phyloP scores from a whole-genome alignment of 2,797 vertebrate species.

The Eutrigla gurnardus region DNA sequence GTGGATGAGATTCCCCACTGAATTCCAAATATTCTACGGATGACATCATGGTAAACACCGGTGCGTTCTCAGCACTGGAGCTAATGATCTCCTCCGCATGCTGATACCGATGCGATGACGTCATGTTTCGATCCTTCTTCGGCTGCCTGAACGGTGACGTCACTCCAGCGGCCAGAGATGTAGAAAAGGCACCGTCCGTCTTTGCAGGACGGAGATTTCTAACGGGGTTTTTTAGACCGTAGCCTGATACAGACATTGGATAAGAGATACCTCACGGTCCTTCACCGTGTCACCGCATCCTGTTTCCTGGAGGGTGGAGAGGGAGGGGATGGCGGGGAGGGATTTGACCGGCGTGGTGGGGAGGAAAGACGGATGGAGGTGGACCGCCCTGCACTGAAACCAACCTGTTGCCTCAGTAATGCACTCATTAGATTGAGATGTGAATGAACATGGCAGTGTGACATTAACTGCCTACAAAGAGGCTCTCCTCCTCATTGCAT shows the following conservation, averaged over 20 bases:
- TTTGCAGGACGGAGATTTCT: constrained; percentile 24
- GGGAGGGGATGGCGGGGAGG: constrained; percentile 17
- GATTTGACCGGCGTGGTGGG: constrained; percentile 23
- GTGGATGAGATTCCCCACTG: constrained; percentile 19
- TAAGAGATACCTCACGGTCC: not conserved
- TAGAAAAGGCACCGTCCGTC: constrained; percentile 52
- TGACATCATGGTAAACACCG: constrained; percentile 57
- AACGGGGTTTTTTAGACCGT: not conserved
- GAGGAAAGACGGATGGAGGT: constrained; percentile 41
- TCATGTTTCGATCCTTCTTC: constrained; percentile 74
- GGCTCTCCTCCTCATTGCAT: constrained; percentile 71
- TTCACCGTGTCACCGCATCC: constrained; percentile 24
- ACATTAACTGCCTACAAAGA: constrained; percentile 68
- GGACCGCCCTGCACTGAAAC: constrained; percentile 52
- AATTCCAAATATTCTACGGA: constrained; percentile 31
- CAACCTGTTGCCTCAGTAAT: constrained; percentile 80
- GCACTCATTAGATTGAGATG: constrained; percentile 72
- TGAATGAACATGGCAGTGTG: constrained; percentile 77
- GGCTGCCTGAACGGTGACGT: constrained; percentile 74
- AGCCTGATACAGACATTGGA: not conserved
- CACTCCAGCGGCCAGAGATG: constrained; percentile 61
- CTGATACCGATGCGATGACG: constrained; percentile 78
- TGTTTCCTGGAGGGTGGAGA: constrained; percentile 26
- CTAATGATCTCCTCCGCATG: constrained; percentile 62
- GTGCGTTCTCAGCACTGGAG: constrained; percentile 45